Base-by-base conservation (phyloP, 2,797 vertebrate genomes). In the Lepidocolaptes lacrymiger region DNA sequence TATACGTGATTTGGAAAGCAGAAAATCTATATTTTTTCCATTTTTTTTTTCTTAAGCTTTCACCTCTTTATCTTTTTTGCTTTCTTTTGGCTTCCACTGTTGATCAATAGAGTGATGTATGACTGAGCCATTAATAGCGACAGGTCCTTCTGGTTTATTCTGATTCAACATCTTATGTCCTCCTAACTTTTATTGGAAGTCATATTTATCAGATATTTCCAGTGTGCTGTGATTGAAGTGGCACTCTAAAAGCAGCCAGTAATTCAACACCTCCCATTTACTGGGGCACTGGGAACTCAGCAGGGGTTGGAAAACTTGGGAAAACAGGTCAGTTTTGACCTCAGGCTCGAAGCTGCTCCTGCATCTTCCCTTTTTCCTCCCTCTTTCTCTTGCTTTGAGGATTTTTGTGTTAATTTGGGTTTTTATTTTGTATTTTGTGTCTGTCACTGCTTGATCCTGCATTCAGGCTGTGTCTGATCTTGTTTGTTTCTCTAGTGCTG, bases 121-220 rank as follows among this genome's bases (percentile, higher is more conserved):
- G 54, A 75, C 62, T 21, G 71, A 72, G 14, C 62, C 11, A 37
- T 87, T 96, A 52, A 75, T 24, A 85, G 59, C 3, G 9, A 84
- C 48, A 46, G 36, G 36, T 62, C 41, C 34, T 94, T 92, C 77
- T 94, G 49, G 27, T 83, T 90, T 93, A 66, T 84, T 93, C 59
- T 88, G 54, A 64, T 92, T 93, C 91, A 91, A 68, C 36, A 39
- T 43, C 39, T 9, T 68, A 52, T 14, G 20, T 91, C 81, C 44
- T 84, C 32, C 32, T 85, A 39, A 54, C 62, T 84, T 93, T 69
- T 88, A 56, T 48, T 64, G 62, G n/a, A 68, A 81, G 62, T 81
- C 36, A n/a, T 77, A 74, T 93, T 96, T 91, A 89, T 91, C 89
- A 91, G 46, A 62, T 94, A 78, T 77, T 94, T 94, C 74, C 66